Evolutionary conservation across 2,888 invertebrate species (phyloP).

Genomic region (Odontomyia ornata): DNA sequence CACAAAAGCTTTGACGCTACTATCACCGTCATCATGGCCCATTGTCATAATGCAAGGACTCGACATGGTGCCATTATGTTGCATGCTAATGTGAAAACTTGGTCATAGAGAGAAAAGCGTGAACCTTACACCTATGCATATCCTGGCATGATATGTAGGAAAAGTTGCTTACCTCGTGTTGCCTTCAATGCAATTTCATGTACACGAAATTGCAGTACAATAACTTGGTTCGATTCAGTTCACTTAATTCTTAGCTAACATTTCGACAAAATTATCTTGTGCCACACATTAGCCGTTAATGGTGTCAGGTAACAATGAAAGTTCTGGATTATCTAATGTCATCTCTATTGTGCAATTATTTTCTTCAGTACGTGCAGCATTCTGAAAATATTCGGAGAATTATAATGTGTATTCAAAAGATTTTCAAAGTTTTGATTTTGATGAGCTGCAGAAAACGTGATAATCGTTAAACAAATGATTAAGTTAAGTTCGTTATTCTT

Average conservation of each 20-base stretch:
- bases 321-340: not conserved
- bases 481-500: too few species aligned
- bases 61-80: conserved; percentile 7
- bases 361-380: not conserved
- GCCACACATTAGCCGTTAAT: conserved; percentile 30
- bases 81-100: conserved; percentile 36
- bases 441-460: too few species aligned
- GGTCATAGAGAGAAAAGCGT: not conserved
- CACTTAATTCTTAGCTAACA: conserved; percentile 23
- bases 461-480: too few species aligned
- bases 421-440: too few species aligned
- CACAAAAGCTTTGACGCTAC: not conserved
- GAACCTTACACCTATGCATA: too few species aligned
- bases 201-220: conserved; percentile 27
- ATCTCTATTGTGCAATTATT: not conserved
- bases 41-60: conserved; percentile 1
- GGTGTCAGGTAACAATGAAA: conserved; percentile 33
- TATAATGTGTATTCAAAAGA: too few species aligned
- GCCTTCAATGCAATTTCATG: too few species aligned
- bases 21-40: not conserved
- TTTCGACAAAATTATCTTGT: not conserved
- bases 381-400: too few species aligned
- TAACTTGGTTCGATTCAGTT: conserved; percentile 33
- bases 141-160: not conserved
- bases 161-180: not conserved